Evolutionary conservation across 2,113 vertebrate species (phyloP).

Genomic region (Nothobranchius kuhntae): DNA sequence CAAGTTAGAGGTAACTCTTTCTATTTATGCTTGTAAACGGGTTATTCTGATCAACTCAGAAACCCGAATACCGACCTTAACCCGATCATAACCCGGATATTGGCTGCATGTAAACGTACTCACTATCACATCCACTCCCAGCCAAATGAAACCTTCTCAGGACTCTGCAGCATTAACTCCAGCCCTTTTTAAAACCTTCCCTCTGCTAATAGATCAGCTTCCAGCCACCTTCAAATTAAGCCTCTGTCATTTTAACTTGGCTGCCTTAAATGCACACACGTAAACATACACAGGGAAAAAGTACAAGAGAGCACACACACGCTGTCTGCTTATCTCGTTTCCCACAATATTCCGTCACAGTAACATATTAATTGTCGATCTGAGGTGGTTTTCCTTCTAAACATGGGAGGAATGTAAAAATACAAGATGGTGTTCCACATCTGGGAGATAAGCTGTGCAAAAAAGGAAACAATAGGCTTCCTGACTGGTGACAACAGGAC

Average conservation of each 20-base stretch:
- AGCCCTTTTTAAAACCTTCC: constrained; percentile 60
- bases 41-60: too few relatives aligned
- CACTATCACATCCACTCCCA: constrained; percentile 48
- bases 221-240: constrained; percentile 51
- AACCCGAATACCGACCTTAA: too few relatives aligned
- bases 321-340: constrained; percentile 14
- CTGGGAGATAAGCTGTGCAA: constrained; percentile 44
- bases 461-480: constrained; percentile 39
- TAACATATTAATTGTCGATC: constrained; percentile 53
- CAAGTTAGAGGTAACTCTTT: too few relatives aligned
- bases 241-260: constrained; percentile 45
- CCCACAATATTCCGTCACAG: constrained; percentile 24
- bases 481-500: constrained; percentile 40
- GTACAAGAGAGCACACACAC: constrained; percentile 20
- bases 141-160: constrained; percentile 52
- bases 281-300: constrained; percentile 11
- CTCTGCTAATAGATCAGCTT: constrained; percentile 53
- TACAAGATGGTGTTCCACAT: constrained; percentile 55
- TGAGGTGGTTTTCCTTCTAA: constrained; percentile 21
- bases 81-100: too few relatives aligned
- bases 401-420: constrained; percentile 34
- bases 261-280: background rate
- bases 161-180: constrained; percentile 63
- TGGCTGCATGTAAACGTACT: too few relatives aligned
- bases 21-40: too few relatives aligned